Conservation (phyloP, 2,888 invertebrate genomes). For the Platycheirus albimanus region DNA sequence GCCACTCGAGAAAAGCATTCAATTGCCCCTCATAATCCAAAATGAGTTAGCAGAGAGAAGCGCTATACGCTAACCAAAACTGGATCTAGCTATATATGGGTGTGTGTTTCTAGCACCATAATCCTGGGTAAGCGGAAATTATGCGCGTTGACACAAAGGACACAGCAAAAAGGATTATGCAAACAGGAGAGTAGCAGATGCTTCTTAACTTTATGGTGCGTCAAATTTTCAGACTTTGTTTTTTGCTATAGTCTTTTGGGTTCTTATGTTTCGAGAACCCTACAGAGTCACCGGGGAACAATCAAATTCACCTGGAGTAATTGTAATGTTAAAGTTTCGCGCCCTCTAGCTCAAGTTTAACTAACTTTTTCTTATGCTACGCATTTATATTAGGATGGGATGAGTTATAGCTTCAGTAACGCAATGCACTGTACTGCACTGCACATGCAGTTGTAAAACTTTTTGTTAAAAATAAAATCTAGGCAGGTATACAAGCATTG, state of each 20-base stretch:
- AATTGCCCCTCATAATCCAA: constrained; percentile 66
- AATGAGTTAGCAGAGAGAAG: constrained; percentile 54
- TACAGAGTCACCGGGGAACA: constrained; percentile 63
- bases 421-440: no score
- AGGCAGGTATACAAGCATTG: constrained; percentile 1
- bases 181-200: constrained; percentile 71
- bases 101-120: constrained; percentile 52
- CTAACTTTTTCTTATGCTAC: constrained; percentile 61
- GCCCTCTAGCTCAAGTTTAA: constrained; percentile 54
- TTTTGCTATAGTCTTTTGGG: constrained; percentile 49
- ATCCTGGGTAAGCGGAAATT: constrained; percentile 73
- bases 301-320: constrained; percentile 74
- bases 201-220: constrained; percentile 71
- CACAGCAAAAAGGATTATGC: constrained; percentile 72
- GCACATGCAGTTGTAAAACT: constrained; percentile 8
- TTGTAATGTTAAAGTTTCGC: constrained; percentile 70
- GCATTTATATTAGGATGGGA: constrained; percentile 31
- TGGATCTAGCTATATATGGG: not conserved
- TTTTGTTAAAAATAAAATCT: not conserved
- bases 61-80: no score
- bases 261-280: constrained; percentile 46
- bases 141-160: constrained; percentile 74
- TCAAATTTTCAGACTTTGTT: constrained; percentile 64
- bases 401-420: not conserved
- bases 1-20: constrained; percentile 66